These are phyloP conservation scores for Pitta sordida DNA, from an alignment of 2,113 vertebrate genomes.

Conservation along the genomic window DNA sequence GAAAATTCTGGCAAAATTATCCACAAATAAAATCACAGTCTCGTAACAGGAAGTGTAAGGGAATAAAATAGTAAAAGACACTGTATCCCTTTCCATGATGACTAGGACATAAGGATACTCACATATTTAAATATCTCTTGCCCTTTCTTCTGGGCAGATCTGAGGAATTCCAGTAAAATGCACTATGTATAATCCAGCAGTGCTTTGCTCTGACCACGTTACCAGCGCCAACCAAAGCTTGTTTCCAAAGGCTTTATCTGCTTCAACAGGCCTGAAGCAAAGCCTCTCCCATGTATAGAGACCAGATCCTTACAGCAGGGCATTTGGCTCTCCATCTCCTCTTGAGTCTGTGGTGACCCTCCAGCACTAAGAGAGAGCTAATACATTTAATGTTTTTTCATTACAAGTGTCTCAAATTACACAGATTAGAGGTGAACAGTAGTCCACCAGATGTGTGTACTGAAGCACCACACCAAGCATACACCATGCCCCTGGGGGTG, in stretches of 20 bases:
- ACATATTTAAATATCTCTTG: background rate
- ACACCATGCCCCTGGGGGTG: no score
- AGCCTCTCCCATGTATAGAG: accelerated
- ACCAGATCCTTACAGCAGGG: background rate
- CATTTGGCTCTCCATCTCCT: background rate
- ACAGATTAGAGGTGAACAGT: background rate
- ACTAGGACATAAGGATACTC: background rate
- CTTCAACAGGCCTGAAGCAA: background rate
- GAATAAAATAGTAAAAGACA: background rate
- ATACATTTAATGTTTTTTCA: background rate
- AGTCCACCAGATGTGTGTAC: background rate
- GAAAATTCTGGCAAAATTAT: background rate
- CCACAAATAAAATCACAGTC: background rate
- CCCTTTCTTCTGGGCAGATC: background rate
- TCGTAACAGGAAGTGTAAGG: background rate
- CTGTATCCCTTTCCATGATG: background rate
- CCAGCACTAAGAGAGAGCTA: background rate
- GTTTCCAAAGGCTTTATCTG: background rate
- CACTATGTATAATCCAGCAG: background rate
- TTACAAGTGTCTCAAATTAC: background rate
- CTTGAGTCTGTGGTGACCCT: background rate
- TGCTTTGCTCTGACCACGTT: background rate
- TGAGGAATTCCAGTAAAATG: background rate
- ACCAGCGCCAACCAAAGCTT: background rate
- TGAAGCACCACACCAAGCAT: background rate